Percentiles rank a stretch among this genome's conserved stretches.
These are phyloP conservation scores for Philaenus spumarius DNA, from an alignment of 1,140 invertebrate species.

Conservation along the genomic window DNA sequence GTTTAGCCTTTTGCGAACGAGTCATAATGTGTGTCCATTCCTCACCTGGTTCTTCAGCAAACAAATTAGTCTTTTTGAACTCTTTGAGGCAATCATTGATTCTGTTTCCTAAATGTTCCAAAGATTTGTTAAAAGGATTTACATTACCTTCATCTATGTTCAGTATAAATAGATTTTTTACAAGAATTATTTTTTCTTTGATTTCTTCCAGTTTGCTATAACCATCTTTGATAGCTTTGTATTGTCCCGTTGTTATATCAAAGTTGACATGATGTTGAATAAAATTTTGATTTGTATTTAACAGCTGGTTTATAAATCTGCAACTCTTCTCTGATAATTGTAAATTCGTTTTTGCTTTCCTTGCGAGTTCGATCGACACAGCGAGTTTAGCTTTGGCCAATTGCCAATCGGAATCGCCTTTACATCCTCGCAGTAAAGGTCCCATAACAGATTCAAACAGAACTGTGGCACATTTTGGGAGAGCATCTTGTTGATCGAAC, in stretches of 20 bases:
- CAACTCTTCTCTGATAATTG: too few species aligned
- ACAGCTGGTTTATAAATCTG: too few species aligned
- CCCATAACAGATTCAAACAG: neutral
- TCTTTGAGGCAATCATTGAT: neutral
- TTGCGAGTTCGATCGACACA: neutral
- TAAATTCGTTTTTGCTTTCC: too few species aligned
- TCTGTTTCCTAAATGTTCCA: conserved; percentile 6
- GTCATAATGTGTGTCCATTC: too few species aligned
- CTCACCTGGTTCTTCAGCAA: too few species aligned
- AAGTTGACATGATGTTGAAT: neutral
- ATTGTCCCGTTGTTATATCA: neutral
- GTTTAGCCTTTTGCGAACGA: too few species aligned
- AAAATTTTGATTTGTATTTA: neutral
- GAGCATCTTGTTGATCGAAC: too few species aligned
- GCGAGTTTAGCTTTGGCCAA: conserved; percentile 16
- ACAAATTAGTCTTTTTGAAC: neutral
- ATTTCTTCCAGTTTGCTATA: conserved; percentile 11
- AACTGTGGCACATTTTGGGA: neutral
- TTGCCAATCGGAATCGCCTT: conserved; percentile 23
- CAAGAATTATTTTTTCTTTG: neutral
- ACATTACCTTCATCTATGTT: conserved; percentile 4
- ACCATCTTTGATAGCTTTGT: conserved; percentile 1
- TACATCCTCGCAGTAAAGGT: conserved; percentile 5
- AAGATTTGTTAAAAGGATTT: conserved; percentile 18
- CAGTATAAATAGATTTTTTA: conserved; percentile 15